These are phyloP conservation scores for Rhinogobio ventralis DNA, from an alignment of 2,797 vertebrate species.

Conservation along the genomic window DNA sequence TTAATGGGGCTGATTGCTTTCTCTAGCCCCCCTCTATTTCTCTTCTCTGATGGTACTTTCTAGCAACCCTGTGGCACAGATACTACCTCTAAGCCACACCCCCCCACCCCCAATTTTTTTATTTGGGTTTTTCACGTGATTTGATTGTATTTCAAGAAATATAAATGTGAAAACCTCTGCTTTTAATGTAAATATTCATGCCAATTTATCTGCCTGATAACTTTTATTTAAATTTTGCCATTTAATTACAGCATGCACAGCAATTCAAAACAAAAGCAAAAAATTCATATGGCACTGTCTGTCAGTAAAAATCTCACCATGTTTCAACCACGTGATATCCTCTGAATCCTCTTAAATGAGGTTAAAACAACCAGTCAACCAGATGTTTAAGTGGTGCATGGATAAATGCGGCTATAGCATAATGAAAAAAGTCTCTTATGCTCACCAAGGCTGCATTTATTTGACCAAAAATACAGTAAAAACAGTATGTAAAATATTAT, in stretches of 20 bases:
- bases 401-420: not conserved
- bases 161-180: not conserved
- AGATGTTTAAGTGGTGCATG: constrained; percentile 1
- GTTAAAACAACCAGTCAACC: constrained; percentile 31
- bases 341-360: not conserved
- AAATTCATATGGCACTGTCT: not conserved
- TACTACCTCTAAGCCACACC: constrained; percentile 18
- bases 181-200: not conserved
- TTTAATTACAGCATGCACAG: not conserved
- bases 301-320: not conserved
- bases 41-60: constrained; percentile 24
- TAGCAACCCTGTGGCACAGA: constrained; percentile 34
- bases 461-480: not conserved
- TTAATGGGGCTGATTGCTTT: constrained; percentile 53
- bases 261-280: not conserved
- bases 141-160: not conserved
- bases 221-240: not conserved
- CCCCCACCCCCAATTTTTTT: constrained; percentile 1
- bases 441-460: not conserved
- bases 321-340: not conserved
- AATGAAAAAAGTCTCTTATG: not conserved
- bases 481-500: not conserved
- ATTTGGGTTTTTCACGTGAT: not conserved
- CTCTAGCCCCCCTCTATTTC: constrained; percentile 18
- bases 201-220: not conserved